Base-by-base conservation (phyloP, 2,888 invertebrate species). In the Notodonta ziczac region DNA sequence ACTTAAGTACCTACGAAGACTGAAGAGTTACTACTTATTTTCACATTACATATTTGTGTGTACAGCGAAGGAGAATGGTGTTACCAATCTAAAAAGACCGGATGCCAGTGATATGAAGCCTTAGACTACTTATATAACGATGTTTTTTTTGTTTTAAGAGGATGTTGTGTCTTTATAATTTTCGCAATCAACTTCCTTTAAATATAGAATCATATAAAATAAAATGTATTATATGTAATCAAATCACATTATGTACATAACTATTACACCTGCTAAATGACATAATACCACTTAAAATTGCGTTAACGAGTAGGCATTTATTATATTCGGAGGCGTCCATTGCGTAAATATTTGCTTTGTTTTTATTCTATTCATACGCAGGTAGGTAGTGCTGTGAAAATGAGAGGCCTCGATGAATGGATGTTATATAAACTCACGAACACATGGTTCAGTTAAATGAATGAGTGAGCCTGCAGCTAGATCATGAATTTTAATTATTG, bases 341-440 rank as follows among this genome's bases (percentile, higher is more conserved):
- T 35, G n/a, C 16, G 50, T 44, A 35, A 12, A 50, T 39, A 53
- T 39, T 63, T 58, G 53, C 58, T 60, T 61, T 52, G 60, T 59
- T 50, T 50, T 7, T 16, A 54, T 16, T 46, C n/a, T n/a, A 46
- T 46, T 46, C 46, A n/a, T 46, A 46, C 13, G 12, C 1, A n/a
- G 5, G n/a, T n/a, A 42, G 8, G n/a, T n/a, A n/a, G 13, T 44
- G 40, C 9, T 6, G 42, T n/a, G n/a, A 46, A n/a, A 46, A 13
- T 46, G 46, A 46, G 10, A 10, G 42, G 10, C 4, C 42, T 10
- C n/a, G 9, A 7, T 42, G 5, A 46, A n/a, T n/a, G 13, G n/a
- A n/a, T 46, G 46, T 46, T 46, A 46, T 46, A 46, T 46, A 46
- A 46, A 46, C n/a, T 13, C n/a, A 5, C 42, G 10, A 42, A 46